A percentile compares a stretch with the other conserved stretches of the same genome.
Evolutionary conservation across 1,140 invertebrate species (phyloP).

Genomic region (Bathynomus jamesi): DNA sequence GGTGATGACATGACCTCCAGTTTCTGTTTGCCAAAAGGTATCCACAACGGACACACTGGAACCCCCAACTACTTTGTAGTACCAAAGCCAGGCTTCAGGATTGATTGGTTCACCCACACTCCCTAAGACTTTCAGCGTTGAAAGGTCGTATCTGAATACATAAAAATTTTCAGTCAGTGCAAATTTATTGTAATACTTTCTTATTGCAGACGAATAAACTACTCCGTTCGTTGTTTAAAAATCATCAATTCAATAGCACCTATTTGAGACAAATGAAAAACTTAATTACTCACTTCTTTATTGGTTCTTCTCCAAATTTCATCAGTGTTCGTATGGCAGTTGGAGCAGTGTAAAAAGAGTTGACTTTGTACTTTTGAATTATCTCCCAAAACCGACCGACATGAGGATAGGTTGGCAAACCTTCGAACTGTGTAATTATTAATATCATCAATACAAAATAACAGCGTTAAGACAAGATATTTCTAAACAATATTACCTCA

Average conservation of each 20-base stretch:
- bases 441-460: neutral
- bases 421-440: constrained; percentile 70
- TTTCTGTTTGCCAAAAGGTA: constrained; percentile 99
- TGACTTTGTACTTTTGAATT: constrained; percentile 88
- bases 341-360: constrained; percentile 96
- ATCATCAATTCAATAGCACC: too few relatives aligned
- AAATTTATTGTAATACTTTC: too few relatives aligned
- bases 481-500: too few relatives aligned
- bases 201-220: too few relatives aligned
- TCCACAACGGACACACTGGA: constrained; percentile 73
- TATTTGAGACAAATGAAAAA: too few relatives aligned
- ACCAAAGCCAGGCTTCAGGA: constrained; percentile 97
- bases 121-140: constrained; percentile 70
- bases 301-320: constrained; percentile 61
- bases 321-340: constrained; percentile 94
- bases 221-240: too few relatives aligned
- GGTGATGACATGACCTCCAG: constrained; percentile 88
- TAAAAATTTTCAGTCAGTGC: too few relatives aligned
- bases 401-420: constrained; percentile 43
- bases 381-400: constrained; percentile 74
- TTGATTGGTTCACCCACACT: constrained; percentile 97
- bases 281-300: constrained; percentile 52
- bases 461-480: neutral
- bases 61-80: constrained; percentile 57
- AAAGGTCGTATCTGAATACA: constrained; percentile 51